Evolutionary conservation across 2,888 invertebrate genomes (phyloP).

Genomic region (Didymodactylos carnosus): DNA sequence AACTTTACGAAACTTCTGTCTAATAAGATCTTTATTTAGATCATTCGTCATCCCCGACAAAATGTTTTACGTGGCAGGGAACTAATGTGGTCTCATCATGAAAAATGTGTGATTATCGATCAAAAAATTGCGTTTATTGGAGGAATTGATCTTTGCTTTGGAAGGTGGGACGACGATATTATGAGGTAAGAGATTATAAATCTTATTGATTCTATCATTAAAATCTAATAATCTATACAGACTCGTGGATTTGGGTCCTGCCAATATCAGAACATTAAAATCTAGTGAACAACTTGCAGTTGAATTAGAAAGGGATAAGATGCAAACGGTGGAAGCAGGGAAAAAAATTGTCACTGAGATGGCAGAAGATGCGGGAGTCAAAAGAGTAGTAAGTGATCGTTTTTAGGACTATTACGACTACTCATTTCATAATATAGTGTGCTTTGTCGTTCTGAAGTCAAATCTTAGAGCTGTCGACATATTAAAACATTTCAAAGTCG

Average conservation of each 20-base stretch:
- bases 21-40: conserved; percentile 37
- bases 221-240: background rate
- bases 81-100: conserved; percentile 92
- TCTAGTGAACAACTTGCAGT: background rate
- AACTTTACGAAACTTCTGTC: background rate
- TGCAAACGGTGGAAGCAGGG: background rate
- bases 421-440: background rate
- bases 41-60: conserved; percentile 89
- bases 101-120: conserved; percentile 83
- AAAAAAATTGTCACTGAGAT: background rate
- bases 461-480: too few species aligned
- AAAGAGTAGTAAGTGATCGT: too few species aligned
- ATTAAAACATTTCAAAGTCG: too few species aligned
- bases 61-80: conserved; percentile 51
- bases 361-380: background rate
- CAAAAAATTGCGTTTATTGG: conserved; percentile 81
- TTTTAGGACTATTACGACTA: background rate
- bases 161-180: conserved; percentile 69
- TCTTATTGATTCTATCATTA: background rate
- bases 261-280: background rate
- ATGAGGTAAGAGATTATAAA: background rate
- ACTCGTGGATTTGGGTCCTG: background rate
- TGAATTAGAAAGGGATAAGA: background rate
- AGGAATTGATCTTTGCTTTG: conserved; percentile 88
- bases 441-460: too few species aligned